These are phyloP conservation scores for Carapus acus DNA, from an alignment of 2,797 vertebrate genomes.

Conservation along the genomic window DNA sequence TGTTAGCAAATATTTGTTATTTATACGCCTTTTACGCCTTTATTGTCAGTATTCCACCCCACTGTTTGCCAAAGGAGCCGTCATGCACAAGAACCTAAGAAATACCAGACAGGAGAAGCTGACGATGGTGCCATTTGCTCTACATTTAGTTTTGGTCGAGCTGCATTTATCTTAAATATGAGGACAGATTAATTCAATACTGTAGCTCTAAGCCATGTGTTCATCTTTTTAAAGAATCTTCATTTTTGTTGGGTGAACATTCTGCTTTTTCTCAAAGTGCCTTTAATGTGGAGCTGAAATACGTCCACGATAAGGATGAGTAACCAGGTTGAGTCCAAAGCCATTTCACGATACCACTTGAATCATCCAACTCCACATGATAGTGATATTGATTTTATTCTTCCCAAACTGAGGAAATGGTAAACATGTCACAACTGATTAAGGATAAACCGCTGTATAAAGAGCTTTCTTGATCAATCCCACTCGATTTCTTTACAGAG, in stretches of 20 bases:
- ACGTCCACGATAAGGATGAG: slow-evolving; percentile 38
- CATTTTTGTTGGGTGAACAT: slow-evolving; percentile 43
- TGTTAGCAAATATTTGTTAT: too few relatives aligned
- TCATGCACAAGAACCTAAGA: too few relatives aligned
- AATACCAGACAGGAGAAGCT: too few relatives aligned
- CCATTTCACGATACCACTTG: slow-evolving; percentile 26
- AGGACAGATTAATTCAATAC: slow-evolving; percentile 5
- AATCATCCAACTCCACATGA: slow-evolving; percentile 34
- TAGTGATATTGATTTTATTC: slow-evolving; percentile 41
- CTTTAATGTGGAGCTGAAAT: slow-evolving; percentile 51
- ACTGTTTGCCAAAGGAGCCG: too few relatives aligned
- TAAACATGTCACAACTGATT: slow-evolving; percentile 53
- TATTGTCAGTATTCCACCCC: too few relatives aligned
- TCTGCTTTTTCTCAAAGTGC: slow-evolving; percentile 38
- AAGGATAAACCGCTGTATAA: slow-evolving; percentile 22
- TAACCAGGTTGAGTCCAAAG: slow-evolving; percentile 52
- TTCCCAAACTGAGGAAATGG: slow-evolving; percentile 45
- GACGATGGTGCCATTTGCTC: too few relatives aligned
- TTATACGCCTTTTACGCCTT: too few relatives aligned
- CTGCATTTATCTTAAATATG: too few relatives aligned
- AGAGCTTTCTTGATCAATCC: slow-evolving; percentile 11
- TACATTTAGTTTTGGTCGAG: too few relatives aligned
- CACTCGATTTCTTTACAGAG: slow-evolving; percentile 19
- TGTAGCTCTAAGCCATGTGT: slow-evolving; percentile 1
- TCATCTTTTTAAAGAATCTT: slow-evolving; percentile 12